Evolutionary conservation across 1,140 invertebrate species (phyloP), one percentile per base, ranked within the genome.

Genomic region (Platyscapa corneri): DNA sequence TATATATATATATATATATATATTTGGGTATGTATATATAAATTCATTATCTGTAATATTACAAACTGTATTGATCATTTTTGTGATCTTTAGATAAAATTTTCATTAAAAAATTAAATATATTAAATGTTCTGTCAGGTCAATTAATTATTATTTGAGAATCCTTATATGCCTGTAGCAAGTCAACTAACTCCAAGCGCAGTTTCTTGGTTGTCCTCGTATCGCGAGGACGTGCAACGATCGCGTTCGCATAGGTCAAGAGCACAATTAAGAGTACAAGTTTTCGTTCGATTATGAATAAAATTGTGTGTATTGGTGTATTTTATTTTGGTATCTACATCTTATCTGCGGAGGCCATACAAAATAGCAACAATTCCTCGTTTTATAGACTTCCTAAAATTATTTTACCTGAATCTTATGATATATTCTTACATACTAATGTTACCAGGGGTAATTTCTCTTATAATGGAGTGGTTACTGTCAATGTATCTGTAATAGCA

Each of bases 381-480:
- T 83, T 84, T 16, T 90, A 91, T 75, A 87, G 89, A 79, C 80
- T 91, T 10, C 88, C 90, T 0, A 84, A 85, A 42, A 77, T 83
- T 18, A 74, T 89, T 23, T 10, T 88, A 2, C 90, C 91, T 23
- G 79, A 75, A 10, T 85, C 64, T 2, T 91, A 91, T 76, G 82
- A 89, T 27, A 60, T 90, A n/a, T 72, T 65, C 32, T 70, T 89
- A 37, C 76, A 86, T 7, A 88, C 88, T 14, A 88, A 88, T 39
- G 65, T 88, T 14, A 84, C 49, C 3, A 74, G 27, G 0, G 75
- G 84, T 1, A 83, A 89, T 46, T 90, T 87, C 39, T 80, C n/a
- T 5, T 92, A 89, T 67, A 42, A 87, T 8, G 90, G 89, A 14
- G 34, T 75, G 18, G 85, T 90, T 6, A 75, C 53, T 0, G 88